These are phyloP conservation scores for Phalloptychus januarius DNA, from an alignment of 2,797 vertebrate species.

Conservation along the genomic window DNA sequence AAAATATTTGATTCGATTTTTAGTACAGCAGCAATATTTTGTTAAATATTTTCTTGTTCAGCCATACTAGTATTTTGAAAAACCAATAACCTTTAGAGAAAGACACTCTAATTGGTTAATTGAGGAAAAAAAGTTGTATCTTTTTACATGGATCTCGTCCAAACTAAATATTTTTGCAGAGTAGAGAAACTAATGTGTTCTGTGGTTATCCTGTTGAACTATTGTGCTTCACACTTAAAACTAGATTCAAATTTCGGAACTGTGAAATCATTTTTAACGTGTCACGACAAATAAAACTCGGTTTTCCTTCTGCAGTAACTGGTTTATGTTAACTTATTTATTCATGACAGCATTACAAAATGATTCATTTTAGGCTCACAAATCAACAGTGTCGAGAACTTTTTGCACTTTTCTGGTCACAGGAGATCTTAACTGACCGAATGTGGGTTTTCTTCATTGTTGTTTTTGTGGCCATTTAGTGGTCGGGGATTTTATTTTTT, in stretches of 20 bases:
- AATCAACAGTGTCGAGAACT: background rate
- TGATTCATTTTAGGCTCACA: background rate
- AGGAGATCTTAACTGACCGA: background rate
- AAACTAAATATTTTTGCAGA: background rate
- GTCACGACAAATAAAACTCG: background rate
- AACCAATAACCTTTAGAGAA: background rate
- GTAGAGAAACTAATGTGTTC: background rate
- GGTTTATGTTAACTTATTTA: background rate
- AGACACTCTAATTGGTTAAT: background rate
- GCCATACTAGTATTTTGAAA: background rate
- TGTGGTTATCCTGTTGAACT: background rate
- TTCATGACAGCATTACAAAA: background rate
- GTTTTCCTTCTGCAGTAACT: background rate
- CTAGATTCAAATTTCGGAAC: background rate
- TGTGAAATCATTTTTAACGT: background rate
- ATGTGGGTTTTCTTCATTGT: background rate
- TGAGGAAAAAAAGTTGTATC: background rate
- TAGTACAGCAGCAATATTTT: background rate
- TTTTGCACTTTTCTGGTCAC: background rate
- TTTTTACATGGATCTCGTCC: background rate
- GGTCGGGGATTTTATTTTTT: background rate
- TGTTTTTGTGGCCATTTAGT: background rate
- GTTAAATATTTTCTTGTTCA: background rate
- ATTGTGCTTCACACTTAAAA: background rate
- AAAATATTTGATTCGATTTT: background rate